Evolutionary conservation across 2,888 invertebrate species (phyloP).

Genomic region (Crossocerus cetratus): DNA sequence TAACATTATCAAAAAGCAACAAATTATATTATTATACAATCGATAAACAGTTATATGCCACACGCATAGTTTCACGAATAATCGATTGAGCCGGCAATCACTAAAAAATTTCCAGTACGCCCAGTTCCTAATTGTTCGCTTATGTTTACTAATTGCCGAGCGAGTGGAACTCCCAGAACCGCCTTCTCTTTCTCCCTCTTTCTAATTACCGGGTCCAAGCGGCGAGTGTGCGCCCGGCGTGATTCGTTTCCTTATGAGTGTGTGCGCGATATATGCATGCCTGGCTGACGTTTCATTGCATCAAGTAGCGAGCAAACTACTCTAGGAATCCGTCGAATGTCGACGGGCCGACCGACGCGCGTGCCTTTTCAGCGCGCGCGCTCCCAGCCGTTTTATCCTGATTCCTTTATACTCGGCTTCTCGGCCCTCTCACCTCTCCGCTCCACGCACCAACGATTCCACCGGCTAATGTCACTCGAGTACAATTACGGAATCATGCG

Average conservation of each 20-base stretch:
- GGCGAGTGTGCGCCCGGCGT: no score
- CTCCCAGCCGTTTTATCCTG: conserved; percentile 31
- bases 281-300: conserved; percentile 50
- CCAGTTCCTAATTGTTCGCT: conserved; percentile 31
- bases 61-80: neutral
- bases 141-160: conserved; percentile 13
- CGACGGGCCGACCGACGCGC: conserved; percentile 26
- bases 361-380: conserved; percentile 26
- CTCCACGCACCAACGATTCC: conserved; percentile 13
- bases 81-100: neutral
- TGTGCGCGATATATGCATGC: conserved; percentile 54
- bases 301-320: conserved; percentile 46
- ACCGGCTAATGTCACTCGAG: conserved; percentile 9
- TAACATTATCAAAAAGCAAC: no score
- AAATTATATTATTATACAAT: no score
- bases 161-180: no score
- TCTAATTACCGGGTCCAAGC: no score
- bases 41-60: no score
- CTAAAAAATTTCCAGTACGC: neutral
- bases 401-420: conserved; percentile 34
- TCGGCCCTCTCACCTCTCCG: no score
- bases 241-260: conserved; percentile 53
- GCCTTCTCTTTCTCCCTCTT: no score
- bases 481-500: conserved; percentile 1
- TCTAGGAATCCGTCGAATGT: conserved; percentile 52